Percentiles rank a stretch among this genome's conserved stretches.
Conservation (phyloP, 2,888 invertebrate genomes). For the Flabesymbios commensalis region DNA sequence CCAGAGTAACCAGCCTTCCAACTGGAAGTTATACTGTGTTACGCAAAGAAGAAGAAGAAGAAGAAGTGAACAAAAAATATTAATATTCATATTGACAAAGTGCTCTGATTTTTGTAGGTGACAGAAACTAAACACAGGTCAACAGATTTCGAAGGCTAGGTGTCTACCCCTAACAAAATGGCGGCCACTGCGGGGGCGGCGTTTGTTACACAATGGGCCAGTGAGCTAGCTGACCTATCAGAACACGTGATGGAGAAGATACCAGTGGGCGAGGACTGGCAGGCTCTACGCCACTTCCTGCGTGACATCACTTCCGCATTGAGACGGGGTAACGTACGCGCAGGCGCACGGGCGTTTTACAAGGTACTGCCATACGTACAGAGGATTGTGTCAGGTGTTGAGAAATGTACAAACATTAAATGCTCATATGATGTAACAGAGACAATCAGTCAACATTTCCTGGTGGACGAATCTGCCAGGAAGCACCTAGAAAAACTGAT, state of each 20-base stretch:
- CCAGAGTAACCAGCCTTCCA: no score
- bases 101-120: no score
- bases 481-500: conserved; percentile 15
- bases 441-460: conserved; percentile 22
- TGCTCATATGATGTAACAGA: conserved; percentile 22
- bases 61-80: no score
- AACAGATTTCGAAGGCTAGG: no score
- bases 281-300: conserved; percentile 17
- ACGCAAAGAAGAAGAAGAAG: no score
- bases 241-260: conserved; percentile 12
- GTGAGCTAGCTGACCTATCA: conserved; percentile 19
- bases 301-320: conserved; percentile 7
- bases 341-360: conserved; percentile 14
- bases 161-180: no score
- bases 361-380: conserved; percentile 19
- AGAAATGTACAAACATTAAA: conserved; percentile 11
- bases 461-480: conserved; percentile 18
- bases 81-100: no score
- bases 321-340: conserved; percentile 13
- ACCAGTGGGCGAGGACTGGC: conserved; percentile 22
- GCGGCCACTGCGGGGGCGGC: conserved; percentile 5
- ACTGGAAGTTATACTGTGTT: no score
- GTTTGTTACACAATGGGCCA: conserved; percentile 8
- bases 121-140: no score
- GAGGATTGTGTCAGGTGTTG: conserved; percentile 10